phyloP scores from a whole-genome alignment of 2,113 vertebrate genomes.

The Phaethon lepturus region DNA sequence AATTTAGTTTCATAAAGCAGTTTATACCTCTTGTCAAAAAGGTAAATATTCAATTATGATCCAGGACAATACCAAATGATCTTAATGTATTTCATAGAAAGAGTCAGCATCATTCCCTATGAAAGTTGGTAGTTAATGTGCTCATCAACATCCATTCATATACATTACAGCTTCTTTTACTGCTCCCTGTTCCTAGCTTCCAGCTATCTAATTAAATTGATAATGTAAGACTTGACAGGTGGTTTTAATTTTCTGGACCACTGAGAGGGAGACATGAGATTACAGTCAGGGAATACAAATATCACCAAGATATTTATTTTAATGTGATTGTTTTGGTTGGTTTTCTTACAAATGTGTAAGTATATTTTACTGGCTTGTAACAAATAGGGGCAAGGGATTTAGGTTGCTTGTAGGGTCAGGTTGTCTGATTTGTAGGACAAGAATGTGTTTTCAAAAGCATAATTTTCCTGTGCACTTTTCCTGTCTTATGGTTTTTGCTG shows the following conservation, averaged over 20 bases:
- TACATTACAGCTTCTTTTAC: conserved; percentile 30
- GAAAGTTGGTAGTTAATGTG: conserved; percentile 2
- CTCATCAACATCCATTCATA: not conserved
- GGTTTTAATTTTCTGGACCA: conserved; percentile 68
- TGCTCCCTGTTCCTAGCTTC: conserved; percentile 20
- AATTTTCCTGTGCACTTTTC: not conserved
- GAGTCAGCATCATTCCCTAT: not conserved
- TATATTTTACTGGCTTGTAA: not conserved
- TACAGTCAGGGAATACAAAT: conserved; percentile 43
- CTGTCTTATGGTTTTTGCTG: not conserved
- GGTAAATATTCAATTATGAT: not conserved
- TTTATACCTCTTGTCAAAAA: not conserved
- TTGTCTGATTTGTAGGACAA: not conserved
- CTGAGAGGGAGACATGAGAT: conserved; percentile 12
- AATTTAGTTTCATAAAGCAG: not conserved
- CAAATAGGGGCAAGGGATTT: not conserved
- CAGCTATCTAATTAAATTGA: conserved; percentile 57
- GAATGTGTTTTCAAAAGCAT: not conserved
- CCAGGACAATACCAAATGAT: not conserved
- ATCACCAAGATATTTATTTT: conserved; percentile 12
- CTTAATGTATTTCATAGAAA: not conserved
- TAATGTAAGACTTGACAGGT: conserved; percentile 55
- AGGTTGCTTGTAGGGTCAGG: not conserved
- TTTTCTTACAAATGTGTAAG: not conserved
- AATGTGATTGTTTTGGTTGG: not conserved